These are phyloP conservation scores for Tupaia tana DNA, from an alignment of 2,113 vertebrate genomes.

Conservation along the genomic window DNA sequence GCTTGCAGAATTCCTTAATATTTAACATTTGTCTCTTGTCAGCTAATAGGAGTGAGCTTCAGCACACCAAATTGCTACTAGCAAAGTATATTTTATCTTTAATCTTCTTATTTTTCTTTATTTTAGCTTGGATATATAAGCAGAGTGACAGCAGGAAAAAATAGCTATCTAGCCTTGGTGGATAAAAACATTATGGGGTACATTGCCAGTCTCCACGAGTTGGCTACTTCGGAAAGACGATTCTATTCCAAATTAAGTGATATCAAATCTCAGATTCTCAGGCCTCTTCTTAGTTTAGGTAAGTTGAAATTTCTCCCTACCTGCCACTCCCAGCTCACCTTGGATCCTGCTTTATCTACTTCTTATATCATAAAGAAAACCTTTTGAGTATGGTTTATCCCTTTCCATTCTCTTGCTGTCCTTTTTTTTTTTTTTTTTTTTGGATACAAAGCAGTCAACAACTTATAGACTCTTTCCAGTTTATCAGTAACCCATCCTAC, in stretches of 20 bases:
- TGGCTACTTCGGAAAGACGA: conserved; percentile 94
- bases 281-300: conserved; percentile 96
- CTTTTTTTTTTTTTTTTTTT: not conserved
- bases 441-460: not conserved
- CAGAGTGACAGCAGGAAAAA: conserved; percentile 92
- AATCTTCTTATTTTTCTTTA: conserved; percentile 24
- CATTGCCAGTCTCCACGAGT: conserved; percentile 95
- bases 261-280: conserved; percentile 93
- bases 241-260: conserved; percentile 94
- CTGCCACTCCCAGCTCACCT: not conserved
- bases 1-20: conserved; percentile 30
- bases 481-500: not conserved
- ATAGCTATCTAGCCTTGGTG: conserved; percentile 89
- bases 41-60: not conserved
- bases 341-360: conserved; percentile 30
- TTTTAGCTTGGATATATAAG: conserved; percentile 95
- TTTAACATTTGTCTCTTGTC: not conserved
- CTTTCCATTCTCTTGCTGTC: not conserved
- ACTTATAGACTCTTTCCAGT: not conserved
- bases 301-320: conserved; percentile 31
- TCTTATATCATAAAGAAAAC: conserved; percentile 31
- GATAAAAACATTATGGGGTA: conserved; percentile 96
- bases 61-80: not conserved
- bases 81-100: conserved; percentile 29
- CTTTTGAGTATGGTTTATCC: not conserved